Evolutionary conservation across 2,797 vertebrate species (phyloP).

Genomic region (Threskiornis aethiopicus): DNA sequence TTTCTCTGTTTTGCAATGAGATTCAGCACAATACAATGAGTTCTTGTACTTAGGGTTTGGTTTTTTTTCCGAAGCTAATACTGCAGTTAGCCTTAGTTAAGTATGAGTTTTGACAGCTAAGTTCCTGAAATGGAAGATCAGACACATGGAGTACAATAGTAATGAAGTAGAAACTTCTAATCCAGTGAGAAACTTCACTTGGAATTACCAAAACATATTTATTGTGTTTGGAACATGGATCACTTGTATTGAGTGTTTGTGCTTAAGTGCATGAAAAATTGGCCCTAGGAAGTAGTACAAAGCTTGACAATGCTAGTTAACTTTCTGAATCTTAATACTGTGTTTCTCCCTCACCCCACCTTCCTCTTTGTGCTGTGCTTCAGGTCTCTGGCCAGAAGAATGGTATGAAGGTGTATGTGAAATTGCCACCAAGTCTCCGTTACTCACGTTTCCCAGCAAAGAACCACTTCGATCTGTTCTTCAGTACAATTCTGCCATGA

Average conservation of each 20-base stretch:
- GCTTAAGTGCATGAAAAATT: background rate
- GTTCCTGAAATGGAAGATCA: background rate
- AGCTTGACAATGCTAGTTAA: background rate
- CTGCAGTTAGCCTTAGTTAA: background rate
- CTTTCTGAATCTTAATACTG: background rate
- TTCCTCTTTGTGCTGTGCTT: background rate
- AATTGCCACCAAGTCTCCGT: conserved; percentile 93
- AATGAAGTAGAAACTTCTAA: background rate
- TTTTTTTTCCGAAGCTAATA: background rate
- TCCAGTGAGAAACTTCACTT: background rate
- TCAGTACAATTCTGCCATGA: conserved; percentile 97
- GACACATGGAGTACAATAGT: background rate
- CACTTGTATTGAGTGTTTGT: background rate
- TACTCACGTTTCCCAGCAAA: conserved; percentile 94
- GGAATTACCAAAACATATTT: background rate
- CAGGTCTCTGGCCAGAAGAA: conserved; percentile 96
- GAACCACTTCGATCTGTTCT: conserved; percentile 94
- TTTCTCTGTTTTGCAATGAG: background rate
- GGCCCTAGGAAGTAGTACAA: background rate
- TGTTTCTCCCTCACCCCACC: background rate
- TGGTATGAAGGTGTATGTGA: conserved; percentile 98
- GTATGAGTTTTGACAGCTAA: background rate
- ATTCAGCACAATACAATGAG: background rate
- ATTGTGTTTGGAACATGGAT: background rate
- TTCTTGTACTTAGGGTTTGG: background rate